Percentiles rank a stretch among this genome's conserved stretches.
These are phyloP conservation scores for Sarcophaga rosellei DNA, from an alignment of 2,888 invertebrate species.

Conservation along the genomic window DNA sequence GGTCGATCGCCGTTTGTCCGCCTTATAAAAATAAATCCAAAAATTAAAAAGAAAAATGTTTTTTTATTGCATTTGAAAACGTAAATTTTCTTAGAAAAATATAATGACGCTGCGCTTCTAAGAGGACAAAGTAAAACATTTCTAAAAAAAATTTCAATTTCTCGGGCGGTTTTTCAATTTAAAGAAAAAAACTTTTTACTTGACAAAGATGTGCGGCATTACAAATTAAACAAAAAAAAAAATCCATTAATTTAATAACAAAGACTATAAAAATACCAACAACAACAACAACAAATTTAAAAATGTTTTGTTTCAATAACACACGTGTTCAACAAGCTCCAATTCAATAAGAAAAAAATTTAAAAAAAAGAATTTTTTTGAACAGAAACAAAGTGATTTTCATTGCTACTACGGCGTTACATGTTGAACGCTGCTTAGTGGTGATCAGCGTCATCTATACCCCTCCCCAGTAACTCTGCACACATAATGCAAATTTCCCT, in stretches of 20 bases:
- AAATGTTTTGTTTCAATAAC: neutral
- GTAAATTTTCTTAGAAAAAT: neutral
- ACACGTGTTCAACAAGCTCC: slow-evolving; percentile 18
- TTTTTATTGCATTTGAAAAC: neutral
- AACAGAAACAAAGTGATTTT: slow-evolving; percentile 47
- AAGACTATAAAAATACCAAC: neutral
- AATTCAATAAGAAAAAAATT: neutral
- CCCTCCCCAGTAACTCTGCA: neutral
- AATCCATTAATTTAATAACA: neutral
- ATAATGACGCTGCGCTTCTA: neutral
- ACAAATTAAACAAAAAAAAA: slow-evolving; percentile 1
- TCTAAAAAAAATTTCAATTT: slow-evolving; percentile 28
- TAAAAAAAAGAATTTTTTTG: neutral
- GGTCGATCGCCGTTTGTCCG: too few relatives aligned
- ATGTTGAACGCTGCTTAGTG: slow-evolving; percentile 59
- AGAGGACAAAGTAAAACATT: slow-evolving; percentile 38
- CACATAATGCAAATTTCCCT: slow-evolving; percentile 72
- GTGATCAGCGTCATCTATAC: slow-evolving; percentile 44
- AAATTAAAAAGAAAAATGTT: slow-evolving; percentile 10
- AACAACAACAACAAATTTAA: neutral
- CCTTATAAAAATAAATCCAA: neutral
- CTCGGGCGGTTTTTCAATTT: neutral
- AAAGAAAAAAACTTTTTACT: slow-evolving; percentile 32
- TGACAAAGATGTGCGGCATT: slow-evolving; percentile 70
- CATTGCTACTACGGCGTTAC: slow-evolving; percentile 64